A percentile compares a stretch with the other conserved stretches of the same genome.
Conservation (phyloP, 1,140 invertebrate genomes). For the Leptopilina clavipes region DNA sequence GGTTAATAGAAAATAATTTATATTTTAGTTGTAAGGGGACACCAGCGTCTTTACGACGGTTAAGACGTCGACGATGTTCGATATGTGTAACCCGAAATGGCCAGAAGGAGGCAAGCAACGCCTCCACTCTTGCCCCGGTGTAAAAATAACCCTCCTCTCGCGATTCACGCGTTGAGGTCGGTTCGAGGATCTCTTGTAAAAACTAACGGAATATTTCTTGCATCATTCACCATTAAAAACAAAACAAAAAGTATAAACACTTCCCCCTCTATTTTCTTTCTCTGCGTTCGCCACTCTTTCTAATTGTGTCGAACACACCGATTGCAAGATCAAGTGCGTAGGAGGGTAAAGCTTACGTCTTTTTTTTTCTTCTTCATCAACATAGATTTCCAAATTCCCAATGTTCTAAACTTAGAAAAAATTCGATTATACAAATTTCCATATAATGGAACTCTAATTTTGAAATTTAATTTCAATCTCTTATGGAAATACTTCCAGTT, state of each 20-base stretch:
- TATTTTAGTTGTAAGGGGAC: conserved; percentile 64
- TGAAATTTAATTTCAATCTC: too few relatives aligned
- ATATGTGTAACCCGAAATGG: conserved; percentile 72
- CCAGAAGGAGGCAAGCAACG: conserved; percentile 53
- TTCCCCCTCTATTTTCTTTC: not conserved
- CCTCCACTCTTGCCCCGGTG: conserved; percentile 50
- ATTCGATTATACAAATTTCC: too few relatives aligned
- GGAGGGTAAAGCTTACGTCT: conserved; percentile 42
- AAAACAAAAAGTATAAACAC: conserved; percentile 4
- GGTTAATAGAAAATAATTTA: conserved; percentile 27
- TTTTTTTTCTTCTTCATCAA: conserved; percentile 41
- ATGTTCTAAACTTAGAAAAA: not conserved
- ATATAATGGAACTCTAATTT: too few relatives aligned
- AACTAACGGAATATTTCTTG: conserved; percentile 40
- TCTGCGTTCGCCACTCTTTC: conserved; percentile 33
- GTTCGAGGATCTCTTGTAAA: conserved; percentile 50
- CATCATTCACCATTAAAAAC: conserved; percentile 27
- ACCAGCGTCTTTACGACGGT: conserved; percentile 53
- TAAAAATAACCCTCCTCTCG: conserved; percentile 72
- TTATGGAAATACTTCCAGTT: too few relatives aligned
- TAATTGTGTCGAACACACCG: conserved; percentile 42
- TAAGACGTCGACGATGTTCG: conserved; percentile 50
- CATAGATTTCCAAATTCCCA: conserved; percentile 29
- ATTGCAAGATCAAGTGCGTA: conserved; percentile 41
- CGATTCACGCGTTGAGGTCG: conserved; percentile 51